Evolutionary conservation across 1,140 invertebrate species (phyloP).

Genomic region (Lepidostoma basale): DNA sequence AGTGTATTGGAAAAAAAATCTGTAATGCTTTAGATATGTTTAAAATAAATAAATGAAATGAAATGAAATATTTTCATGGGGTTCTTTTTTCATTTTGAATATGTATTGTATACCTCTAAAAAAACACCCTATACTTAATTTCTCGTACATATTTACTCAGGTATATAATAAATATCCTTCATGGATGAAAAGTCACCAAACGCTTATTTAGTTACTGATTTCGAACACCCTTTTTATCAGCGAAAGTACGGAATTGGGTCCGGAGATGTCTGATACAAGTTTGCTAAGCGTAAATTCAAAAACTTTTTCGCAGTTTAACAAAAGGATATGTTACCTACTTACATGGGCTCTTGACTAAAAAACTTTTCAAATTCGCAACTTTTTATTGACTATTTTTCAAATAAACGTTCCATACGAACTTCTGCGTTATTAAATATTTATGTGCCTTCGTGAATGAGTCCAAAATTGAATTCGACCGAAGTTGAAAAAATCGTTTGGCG

Average conservation of each 20-base stretch:
- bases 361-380: conserved; percentile 10
- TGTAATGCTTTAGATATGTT: too few relatives aligned
- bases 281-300: conserved; percentile 5
- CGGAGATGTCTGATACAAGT: background rate
- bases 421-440: background rate
- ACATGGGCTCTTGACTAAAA: background rate
- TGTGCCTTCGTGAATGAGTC: background rate
- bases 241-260: background rate
- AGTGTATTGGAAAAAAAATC: too few relatives aligned
- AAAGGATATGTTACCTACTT: background rate
- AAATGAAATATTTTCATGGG: too few relatives aligned
- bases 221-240: background rate
- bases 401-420: background rate
- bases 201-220: background rate
- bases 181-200: background rate
- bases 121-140: background rate
- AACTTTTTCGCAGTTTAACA: background rate
- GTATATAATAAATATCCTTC: background rate
- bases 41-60: too few relatives aligned
- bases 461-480: background rate
- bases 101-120: background rate
- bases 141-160: background rate
- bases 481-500: background rate
- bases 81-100: background rate
- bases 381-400: background rate